phyloP scores from a whole-genome alignment of 2,888 invertebrate genomes.

The Drosophila fulvimacula region DNA sequence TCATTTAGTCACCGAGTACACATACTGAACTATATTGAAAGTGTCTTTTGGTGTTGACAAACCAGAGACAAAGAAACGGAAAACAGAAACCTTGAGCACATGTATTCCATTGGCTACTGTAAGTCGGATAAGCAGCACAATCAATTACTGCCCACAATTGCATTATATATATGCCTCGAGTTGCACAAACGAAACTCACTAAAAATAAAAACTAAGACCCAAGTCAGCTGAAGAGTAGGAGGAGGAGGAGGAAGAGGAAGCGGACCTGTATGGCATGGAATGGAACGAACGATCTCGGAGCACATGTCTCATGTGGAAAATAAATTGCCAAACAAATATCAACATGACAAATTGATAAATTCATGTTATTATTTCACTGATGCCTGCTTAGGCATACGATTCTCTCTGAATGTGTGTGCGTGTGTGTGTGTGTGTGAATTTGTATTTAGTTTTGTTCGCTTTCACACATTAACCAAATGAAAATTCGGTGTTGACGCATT shows the following conservation, averaged over 20 bases:
- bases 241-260: conserved; percentile 15
- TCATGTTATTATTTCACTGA: conserved; percentile 78
- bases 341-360: conserved; percentile 82
- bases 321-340: conserved; percentile 81
- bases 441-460: conserved; percentile 55
- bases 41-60: conserved; percentile 5
- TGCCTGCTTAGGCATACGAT: conserved; percentile 49
- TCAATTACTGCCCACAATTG: conserved; percentile 77
- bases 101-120: conserved; percentile 41
- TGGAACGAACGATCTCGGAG: conserved; percentile 26
- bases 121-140: conserved; percentile 65
- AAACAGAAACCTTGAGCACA: conserved; percentile 39
- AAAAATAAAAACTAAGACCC: conserved; percentile 57
- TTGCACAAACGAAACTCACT: conserved; percentile 46
- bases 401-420: conserved; percentile 4
- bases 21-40: not conserved
- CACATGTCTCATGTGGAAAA: conserved; percentile 70
- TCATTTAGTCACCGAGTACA: not conserved
- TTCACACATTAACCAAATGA: conserved; percentile 82
- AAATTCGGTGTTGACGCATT: conserved; percentile 82
- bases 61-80: conserved; percentile 2
- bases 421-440: conserved; percentile 31
- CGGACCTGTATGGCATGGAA: conserved; percentile 26
- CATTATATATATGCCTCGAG: conserved; percentile 39
- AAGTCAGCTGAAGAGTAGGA: conserved; percentile 24